phyloP scores from a whole-genome alignment of 2,797 vertebrate genomes.

The Halcyon badia region DNA sequence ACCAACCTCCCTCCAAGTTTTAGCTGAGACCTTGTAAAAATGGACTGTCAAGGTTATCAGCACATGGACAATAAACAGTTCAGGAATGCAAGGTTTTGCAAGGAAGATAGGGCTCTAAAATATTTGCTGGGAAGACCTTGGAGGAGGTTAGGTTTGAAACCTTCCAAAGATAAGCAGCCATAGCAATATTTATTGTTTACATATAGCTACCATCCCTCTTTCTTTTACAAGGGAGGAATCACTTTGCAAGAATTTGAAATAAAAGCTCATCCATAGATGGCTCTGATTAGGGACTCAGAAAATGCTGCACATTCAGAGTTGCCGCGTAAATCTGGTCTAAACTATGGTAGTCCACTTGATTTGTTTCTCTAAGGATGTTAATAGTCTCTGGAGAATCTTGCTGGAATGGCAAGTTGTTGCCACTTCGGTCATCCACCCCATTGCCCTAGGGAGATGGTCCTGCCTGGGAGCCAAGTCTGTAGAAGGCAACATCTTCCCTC shows the following conservation, averaged over 20 bases:
- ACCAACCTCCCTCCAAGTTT: background rate
- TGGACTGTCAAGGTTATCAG: slow-evolving; percentile 31
- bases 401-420: background rate
- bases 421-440: background rate
- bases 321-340: background rate
- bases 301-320: background rate
- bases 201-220: background rate
- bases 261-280: background rate
- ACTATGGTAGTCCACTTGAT: background rate
- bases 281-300: background rate
- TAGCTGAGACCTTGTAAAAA: slow-evolving; percentile 61
- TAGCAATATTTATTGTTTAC: slow-evolving; percentile 44
- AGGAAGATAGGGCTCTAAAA: slow-evolving; percentile 9
- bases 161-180: slow-evolving; percentile 33
- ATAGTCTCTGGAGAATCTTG: background rate
- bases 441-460: background rate
- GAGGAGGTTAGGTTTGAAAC: slow-evolving; percentile 30
- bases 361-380: background rate
- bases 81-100: slow-evolving; percentile 51
- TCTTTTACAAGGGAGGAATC: slow-evolving; percentile 7
- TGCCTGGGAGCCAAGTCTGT: fast-evolving
- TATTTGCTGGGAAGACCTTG: slow-evolving; percentile 28
- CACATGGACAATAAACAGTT: background rate
- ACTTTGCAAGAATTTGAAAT: slow-evolving; percentile 20
- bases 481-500: background rate